A percentile compares a stretch with the other conserved stretches of the same genome.
Evolutionary conservation across 2,797 vertebrate genomes (phyloP).

Genomic region (Xiphorhynchus erythropygius): DNA sequence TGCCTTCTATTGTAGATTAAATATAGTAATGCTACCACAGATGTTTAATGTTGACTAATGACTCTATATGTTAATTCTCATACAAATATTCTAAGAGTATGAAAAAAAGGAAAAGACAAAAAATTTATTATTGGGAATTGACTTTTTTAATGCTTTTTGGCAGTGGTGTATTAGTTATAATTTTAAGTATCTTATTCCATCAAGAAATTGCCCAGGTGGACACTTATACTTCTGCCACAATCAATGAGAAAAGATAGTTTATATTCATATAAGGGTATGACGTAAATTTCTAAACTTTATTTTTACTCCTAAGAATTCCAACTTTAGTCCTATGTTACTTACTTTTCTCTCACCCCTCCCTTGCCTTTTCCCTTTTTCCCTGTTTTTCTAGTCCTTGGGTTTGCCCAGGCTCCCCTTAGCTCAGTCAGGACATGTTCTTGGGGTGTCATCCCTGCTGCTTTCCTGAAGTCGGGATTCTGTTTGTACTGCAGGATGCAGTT

Average conservation of each 20-base stretch:
- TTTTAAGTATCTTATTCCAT: not conserved
- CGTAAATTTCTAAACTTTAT: not conserved
- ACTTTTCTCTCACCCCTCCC: not conserved
- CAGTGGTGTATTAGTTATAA: not conserved
- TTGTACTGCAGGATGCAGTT: not conserved
- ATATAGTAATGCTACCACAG: not conserved
- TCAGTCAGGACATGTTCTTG: not conserved
- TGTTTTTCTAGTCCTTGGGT: not conserved
- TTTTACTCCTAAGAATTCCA: not conserved
- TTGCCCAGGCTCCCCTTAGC: not conserved
- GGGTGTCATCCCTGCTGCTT: fast-evolving
- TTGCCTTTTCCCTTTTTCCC: not conserved
- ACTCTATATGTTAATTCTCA: not conserved
- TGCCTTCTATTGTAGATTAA: not conserved
- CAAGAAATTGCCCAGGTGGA: not conserved
- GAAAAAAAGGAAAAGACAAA: not conserved
- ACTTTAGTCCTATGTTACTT: fast-evolving
- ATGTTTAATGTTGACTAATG: not conserved
- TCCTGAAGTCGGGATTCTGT: not conserved
- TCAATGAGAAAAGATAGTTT: not conserved
- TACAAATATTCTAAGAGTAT: not conserved
- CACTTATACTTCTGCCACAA: not conserved
- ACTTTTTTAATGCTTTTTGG: not conserved
- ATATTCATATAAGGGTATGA: not conserved
- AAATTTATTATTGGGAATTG: not conserved